Conservation (phyloP, 1,140 invertebrate species). For the Tribolium castaneum region DNA sequence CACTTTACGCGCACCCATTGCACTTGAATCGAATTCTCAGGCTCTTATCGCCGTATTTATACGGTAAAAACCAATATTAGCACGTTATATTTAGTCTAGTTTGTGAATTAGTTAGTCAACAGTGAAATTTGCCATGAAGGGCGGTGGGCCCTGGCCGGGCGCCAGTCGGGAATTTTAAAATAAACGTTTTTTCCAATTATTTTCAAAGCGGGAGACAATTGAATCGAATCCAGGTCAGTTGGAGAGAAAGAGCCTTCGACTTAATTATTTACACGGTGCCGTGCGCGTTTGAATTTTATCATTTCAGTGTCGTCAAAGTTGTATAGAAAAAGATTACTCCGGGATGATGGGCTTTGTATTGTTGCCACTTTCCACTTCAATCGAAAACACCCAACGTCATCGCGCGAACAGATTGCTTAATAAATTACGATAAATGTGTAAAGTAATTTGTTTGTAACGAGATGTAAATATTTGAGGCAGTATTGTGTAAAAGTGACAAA, state of each 20-base stretch:
- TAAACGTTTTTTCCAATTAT: background rate
- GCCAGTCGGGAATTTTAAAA: background rate
- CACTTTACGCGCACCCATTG: conserved; percentile 32
- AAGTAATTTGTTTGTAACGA: conserved; percentile 39
- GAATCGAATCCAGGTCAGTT: background rate
- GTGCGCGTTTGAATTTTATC: background rate
- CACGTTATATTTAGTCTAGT: background rate
- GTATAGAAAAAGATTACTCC: background rate
- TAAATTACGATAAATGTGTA: conserved; percentile 37
- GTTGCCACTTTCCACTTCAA: background rate
- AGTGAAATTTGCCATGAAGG: background rate
- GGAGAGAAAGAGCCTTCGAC: background rate
- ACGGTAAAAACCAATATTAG: background rate
- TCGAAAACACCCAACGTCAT: conserved; percentile 21
- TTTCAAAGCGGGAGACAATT: background rate
- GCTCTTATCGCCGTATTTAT: background rate
- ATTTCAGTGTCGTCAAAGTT: background rate
- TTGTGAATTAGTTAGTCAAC: background rate
- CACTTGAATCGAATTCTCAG: background rate
- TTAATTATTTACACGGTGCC: background rate
- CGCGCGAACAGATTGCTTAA: conserved; percentile 5
- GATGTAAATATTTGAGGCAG: conserved; percentile 33
- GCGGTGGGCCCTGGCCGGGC: background rate
- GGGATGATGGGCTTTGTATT: conserved; percentile 1
- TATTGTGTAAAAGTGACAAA: conserved; percentile 37